Conservation (phyloP, 2,797 vertebrate species). For the Tachyglossus aculeatus region DNA sequence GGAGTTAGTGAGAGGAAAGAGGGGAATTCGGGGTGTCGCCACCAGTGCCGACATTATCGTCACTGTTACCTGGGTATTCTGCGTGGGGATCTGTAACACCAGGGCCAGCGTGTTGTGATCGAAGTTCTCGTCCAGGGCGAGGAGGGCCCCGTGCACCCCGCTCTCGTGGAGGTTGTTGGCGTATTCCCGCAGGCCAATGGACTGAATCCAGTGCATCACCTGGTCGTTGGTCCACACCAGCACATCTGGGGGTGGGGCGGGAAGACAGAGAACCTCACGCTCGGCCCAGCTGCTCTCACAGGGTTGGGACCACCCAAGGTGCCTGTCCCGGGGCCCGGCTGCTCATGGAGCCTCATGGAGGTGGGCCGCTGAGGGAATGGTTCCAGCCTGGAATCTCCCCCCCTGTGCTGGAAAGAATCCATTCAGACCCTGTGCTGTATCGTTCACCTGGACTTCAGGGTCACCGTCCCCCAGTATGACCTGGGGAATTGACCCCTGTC, state of each 20-base stretch:
- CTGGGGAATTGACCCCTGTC: neutral
- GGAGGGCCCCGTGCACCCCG: constrained; percentile 88
- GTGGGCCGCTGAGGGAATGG: no score
- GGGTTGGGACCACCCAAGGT: neutral
- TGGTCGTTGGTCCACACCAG: constrained; percentile 83
- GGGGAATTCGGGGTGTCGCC: neutral
- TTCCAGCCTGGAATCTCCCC: no score
- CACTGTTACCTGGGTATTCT: constrained; percentile 90
- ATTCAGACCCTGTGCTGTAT: no score
- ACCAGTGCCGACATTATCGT: no score
- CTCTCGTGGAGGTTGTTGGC: constrained; percentile 89
- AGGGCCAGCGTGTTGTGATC: constrained; percentile 93
- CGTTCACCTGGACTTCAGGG: no score
- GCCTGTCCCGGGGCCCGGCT: no score
- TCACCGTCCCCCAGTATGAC: neutral
- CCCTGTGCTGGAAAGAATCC: no score
- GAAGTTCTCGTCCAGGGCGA: constrained; percentile 92
- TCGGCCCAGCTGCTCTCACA: neutral
- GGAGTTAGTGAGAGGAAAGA: neutral
- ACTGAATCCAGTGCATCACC: constrained; percentile 88
- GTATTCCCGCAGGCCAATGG: constrained; percentile 92
- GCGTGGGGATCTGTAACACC: constrained; percentile 94
- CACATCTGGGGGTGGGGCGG: constrained; percentile 66
- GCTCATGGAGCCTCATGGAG: no score
- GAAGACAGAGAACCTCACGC: neutral